Conservation (phyloP, 64 coral and sea anemone species). For the Trachythela sp. region DNA sequence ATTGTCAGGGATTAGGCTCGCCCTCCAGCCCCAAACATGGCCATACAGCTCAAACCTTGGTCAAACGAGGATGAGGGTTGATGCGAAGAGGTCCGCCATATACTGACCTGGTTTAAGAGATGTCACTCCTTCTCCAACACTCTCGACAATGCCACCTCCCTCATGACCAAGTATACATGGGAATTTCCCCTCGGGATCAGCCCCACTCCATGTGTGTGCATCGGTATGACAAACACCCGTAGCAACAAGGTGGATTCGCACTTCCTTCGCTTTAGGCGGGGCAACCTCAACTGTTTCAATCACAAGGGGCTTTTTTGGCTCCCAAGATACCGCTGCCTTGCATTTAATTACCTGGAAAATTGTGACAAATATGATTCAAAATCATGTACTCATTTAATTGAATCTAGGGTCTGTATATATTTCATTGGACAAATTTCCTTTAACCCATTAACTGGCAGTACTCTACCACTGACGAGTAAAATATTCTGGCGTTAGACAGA, state of each 20-base stretch:
- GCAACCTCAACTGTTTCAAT: constrained; percentile 83
- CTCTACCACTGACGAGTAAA: too few relatives aligned
- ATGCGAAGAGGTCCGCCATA: too few relatives aligned
- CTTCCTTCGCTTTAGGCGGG: constrained; percentile 68
- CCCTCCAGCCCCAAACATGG: too few relatives aligned
- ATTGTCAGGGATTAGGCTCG: too few relatives aligned
- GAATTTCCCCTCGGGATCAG: constrained; percentile 58
- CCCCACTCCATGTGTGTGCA: constrained; percentile 53
- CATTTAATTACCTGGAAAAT: constrained; percentile 65
- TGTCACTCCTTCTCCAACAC: constrained; percentile 86
- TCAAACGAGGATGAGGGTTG: too few relatives aligned
- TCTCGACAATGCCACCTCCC: constrained; percentile 88
- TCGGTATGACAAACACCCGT: constrained; percentile 94
- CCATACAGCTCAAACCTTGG: too few relatives aligned
- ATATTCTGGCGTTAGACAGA: too few relatives aligned
- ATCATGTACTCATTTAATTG: not conserved
- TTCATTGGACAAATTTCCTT: too few relatives aligned
- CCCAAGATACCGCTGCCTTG: constrained; percentile 79
- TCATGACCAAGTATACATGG: constrained; percentile 79
- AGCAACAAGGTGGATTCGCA: constrained; percentile 72
- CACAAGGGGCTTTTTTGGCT: constrained; percentile 57
- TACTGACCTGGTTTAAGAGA: constrained; percentile 66
- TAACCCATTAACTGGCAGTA: too few relatives aligned
- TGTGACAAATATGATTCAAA: not conserved
- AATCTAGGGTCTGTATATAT: too few relatives aligned